Conservation (phyloP, 2,113 vertebrate genomes). For the Motacilla alba region DNA sequence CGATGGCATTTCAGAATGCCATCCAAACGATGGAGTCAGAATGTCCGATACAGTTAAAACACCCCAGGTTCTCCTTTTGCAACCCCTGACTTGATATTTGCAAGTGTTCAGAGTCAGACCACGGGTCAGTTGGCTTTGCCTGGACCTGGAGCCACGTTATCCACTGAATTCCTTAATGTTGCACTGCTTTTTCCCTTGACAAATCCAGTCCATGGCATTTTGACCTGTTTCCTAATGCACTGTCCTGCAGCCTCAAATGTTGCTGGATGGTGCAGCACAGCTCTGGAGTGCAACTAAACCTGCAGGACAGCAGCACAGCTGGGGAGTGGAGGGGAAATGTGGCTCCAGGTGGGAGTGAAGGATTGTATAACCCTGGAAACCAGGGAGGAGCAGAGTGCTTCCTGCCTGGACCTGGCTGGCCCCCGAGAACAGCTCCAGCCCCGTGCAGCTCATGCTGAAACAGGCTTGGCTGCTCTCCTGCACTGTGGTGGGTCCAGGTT, state of each 20-base stretch:
- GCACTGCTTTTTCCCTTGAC: not conserved
- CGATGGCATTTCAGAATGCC: not conserved
- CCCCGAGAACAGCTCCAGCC: not conserved
- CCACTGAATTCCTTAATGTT: not conserved
- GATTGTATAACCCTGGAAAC: not conserved
- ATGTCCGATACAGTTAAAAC: not conserved
- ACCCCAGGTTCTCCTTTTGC: not conserved
- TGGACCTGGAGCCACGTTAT: not conserved
- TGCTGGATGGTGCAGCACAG: not conserved
- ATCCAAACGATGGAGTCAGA: no score
- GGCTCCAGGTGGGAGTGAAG: not conserved
- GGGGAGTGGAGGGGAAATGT: not conserved
- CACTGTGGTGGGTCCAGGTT: rapidly evolving
- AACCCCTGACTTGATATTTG: not conserved
- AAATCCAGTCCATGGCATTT: not conserved
- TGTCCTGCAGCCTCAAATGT: not conserved
- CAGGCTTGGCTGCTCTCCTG: not conserved
- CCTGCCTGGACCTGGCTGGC: not conserved
- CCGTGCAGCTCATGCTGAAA: rapidly evolving
- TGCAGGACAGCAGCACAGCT: not conserved
- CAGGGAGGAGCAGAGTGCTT: not conserved
- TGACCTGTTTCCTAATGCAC: not conserved
- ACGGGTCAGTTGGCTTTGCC: not conserved
- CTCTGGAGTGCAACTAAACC: not conserved
- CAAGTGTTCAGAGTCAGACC: not conserved